Conservation (phyloP, 2,888 invertebrate species). For the Aleiodes alternator region DNA sequence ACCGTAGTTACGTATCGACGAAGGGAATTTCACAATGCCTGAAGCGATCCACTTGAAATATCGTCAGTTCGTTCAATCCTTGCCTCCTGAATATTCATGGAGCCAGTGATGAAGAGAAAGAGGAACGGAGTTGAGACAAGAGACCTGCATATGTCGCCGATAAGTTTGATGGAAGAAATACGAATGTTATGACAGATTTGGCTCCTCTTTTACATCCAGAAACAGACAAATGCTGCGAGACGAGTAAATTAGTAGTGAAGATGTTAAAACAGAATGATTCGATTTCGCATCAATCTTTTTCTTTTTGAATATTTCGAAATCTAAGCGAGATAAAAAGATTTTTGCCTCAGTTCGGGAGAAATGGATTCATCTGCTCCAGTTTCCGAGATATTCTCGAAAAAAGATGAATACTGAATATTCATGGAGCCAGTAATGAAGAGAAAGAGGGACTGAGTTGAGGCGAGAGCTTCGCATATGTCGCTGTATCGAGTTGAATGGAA, state of each 20-base stretch:
- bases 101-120: slow-evolving; percentile 27
- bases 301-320: too few species aligned
- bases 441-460: slow-evolving; percentile 11
- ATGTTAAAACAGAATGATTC: too few species aligned
- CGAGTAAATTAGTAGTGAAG: too few species aligned
- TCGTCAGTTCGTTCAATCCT: slow-evolving; percentile 65
- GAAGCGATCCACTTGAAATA: slow-evolving; percentile 63
- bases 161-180: slow-evolving; percentile 57
- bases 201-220: neutral
- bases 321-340: too few species aligned
- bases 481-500: slow-evolving; percentile 60
- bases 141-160: slow-evolving; percentile 66
- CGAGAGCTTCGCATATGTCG: slow-evolving; percentile 63
- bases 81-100: slow-evolving; percentile 70
- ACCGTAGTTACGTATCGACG: slow-evolving; percentile 55
- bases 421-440: slow-evolving; percentile 53
- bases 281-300: too few species aligned
- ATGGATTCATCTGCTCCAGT: too few species aligned
- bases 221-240: neutral
- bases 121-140: slow-evolving; percentile 25
- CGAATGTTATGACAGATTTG: neutral
- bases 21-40: slow-evolving; percentile 62
- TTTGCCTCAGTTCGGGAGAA: neutral
- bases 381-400: too few species aligned
- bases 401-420: slow-evolving; percentile 65